Base-by-base conservation (phyloP, 2,888 invertebrate genomes). In the Drosophila atripex region DNA sequence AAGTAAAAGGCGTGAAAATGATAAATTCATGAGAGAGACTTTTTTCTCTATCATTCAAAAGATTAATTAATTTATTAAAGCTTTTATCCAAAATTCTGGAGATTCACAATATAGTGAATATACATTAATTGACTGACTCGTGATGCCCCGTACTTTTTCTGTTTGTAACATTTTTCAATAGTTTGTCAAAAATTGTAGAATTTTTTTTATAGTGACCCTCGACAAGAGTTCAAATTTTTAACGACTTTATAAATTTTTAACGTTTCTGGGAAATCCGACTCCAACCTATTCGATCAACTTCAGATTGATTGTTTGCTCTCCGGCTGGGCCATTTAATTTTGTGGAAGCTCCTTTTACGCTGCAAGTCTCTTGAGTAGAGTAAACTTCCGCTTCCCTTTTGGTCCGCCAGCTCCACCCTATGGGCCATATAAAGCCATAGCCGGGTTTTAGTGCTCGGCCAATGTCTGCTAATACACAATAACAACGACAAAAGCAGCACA, bases 351-450 rank as follows among this genome's bases (percentile, higher is more conserved):
- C 65, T 54, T 54, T 65, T 50, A 28, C 50, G 51, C 14, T 53
- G 25, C 23, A 28, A 25, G 41, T n/a, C 23, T 7, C 14, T 32
- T 16, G 14, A 30, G 35, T 35, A 25, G 51, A 43, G 46, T 60
- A 71, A 60, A 71, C 85, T 82, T 82, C 80, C 80, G 80, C 71
- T 74, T 72, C 57, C 71, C 70, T 64, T 63, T 52, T 52, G 18
- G n/a, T 18, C 46, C 39, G 9, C 39, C 39, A 18, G 16, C 9
- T 21, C 43, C 47, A 23, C 23, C 35, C 32, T 53, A 43, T 49
- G 65, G 70, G 69, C 71, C 71, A 82, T 85, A 43, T 43, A 82
- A 82, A 80, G 77, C 78, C 65, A 84, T 73, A 71, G 75, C 69
- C 66, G 55, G 72, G 71, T 78, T 82, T 84, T 80, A 84, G 73